A percentile compares a stretch with the other conserved stretches of the same genome.
phyloP scores from a whole-genome alignment of 2,797 vertebrate species.

The Sitta carolinensis region DNA sequence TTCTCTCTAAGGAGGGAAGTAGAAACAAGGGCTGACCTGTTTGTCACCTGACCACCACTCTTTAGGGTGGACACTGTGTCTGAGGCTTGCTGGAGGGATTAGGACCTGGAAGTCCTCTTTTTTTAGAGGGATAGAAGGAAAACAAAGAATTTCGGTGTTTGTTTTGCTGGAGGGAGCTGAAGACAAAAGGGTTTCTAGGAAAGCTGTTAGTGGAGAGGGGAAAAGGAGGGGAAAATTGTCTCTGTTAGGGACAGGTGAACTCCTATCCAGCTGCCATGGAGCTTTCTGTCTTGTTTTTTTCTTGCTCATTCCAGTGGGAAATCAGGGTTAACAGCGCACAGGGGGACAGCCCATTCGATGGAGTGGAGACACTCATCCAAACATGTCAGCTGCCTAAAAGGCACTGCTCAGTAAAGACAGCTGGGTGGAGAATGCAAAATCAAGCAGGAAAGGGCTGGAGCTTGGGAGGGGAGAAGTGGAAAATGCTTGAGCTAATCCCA shows the following conservation, averaged over 20 bases:
- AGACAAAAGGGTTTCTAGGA: neutral
- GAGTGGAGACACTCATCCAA: slow-evolving; percentile 42
- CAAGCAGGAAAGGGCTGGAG: neutral
- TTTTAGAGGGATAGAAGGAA: neutral
- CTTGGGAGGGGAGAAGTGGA: neutral
- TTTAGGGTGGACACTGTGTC: neutral
- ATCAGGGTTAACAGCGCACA: slow-evolving; percentile 19
- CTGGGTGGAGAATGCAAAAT: slow-evolving; percentile 11
- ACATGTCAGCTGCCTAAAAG: slow-evolving; percentile 48
- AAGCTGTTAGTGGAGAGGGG: neutral
- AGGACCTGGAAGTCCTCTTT: neutral
- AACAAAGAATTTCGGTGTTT: neutral
- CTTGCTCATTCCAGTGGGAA: slow-evolving; percentile 25
- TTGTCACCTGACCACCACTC: neutral
- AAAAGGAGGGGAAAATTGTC: neutral
- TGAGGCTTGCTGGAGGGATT: neutral
- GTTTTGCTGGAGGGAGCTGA: neutral
- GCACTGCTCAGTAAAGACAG: slow-evolving; percentile 1
- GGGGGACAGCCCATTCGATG: slow-evolving; percentile 1
- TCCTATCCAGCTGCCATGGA: neutral
- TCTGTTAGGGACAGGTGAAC: neutral
- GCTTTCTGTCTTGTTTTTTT: neutral
- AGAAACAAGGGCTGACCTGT: neutral
- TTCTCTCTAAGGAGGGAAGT: neutral
- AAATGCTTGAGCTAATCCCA: neutral